Evolutionary conservation across 2,797 vertebrate genomes (phyloP).

Genomic region (Anomalospiza imberbis): DNA sequence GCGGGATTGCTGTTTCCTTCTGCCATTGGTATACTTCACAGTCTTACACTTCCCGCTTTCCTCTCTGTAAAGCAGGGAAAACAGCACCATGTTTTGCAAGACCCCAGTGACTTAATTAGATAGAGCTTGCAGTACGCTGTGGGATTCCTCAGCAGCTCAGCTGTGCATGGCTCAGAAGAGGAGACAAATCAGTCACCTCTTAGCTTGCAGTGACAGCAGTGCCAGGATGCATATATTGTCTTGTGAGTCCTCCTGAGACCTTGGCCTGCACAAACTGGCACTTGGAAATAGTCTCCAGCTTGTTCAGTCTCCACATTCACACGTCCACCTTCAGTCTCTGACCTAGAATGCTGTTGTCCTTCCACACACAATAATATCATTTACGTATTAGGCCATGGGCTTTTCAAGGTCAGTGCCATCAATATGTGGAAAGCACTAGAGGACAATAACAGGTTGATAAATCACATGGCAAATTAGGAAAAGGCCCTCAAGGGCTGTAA

Average conservation of each 20-base stretch:
- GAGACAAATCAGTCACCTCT: neutral
- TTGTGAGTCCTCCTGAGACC: neutral
- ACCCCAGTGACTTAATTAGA: neutral
- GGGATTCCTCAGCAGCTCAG: neutral
- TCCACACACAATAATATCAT: constrained; percentile 24
- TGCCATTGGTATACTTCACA: neutral
- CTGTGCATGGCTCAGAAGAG: neutral
- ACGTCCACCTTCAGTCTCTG: neutral
- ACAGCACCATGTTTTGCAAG: neutral
- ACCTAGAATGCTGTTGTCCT: constrained; percentile 21
- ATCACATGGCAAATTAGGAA: constrained; percentile 49
- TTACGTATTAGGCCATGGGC: constrained; percentile 1
- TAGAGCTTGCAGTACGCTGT: neutral
- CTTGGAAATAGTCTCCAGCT: neutral
- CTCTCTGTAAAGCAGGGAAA: neutral
- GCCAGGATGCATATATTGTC: neutral
- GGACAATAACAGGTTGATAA: constrained; percentile 58
- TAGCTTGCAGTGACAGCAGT: neutral
- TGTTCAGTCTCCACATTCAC: neutral
- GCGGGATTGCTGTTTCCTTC: neutral
- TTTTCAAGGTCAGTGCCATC: constrained; percentile 49
- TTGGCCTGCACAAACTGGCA: neutral
- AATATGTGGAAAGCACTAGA: constrained; percentile 35
- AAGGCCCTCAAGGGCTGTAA: constrained; percentile 49
- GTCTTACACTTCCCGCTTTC: neutral